A percentile compares a stretch with the other conserved stretches of the same genome.
Evolutionary conservation across 1,140 invertebrate species (phyloP).

Genomic region (Mesaphorura yosii): DNA sequence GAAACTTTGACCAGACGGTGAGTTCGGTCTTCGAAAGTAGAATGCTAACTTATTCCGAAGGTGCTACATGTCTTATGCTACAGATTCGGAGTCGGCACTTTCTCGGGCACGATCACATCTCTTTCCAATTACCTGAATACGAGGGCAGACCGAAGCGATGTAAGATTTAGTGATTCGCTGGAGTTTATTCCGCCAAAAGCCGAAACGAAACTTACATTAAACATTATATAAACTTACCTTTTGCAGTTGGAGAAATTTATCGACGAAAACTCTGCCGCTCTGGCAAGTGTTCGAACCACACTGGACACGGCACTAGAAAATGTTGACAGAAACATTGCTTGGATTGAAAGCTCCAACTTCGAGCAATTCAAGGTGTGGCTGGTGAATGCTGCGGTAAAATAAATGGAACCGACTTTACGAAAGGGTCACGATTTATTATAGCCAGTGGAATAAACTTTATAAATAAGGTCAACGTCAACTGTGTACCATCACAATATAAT

Average conservation of each 20-base stretch:
- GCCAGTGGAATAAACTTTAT: too few relatives aligned
- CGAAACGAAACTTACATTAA: not conserved
- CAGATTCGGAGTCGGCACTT: slow-evolving; percentile 10
- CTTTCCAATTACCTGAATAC: slow-evolving; percentile 8
- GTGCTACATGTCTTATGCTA: not conserved
- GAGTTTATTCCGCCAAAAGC: not conserved
- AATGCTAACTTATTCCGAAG: not conserved
- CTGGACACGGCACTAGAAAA: slow-evolving; percentile 7
- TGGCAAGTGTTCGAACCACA: not conserved
- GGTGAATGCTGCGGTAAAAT: too few relatives aligned
- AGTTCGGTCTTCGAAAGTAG: not conserved
- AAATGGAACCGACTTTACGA: too few relatives aligned
- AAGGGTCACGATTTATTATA: too few relatives aligned
- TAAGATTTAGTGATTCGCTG: slow-evolving; percentile 3
- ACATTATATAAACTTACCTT: not conserved
- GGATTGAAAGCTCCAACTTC: slow-evolving; percentile 7
- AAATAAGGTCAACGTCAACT: too few relatives aligned
- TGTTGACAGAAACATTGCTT: slow-evolving; percentile 12
- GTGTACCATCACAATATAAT: too few relatives aligned
- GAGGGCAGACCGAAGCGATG: slow-evolving; percentile 1
- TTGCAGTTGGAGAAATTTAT: slow-evolving; percentile 11
- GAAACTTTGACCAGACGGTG: slow-evolving; percentile 12
- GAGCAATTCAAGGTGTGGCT: too few relatives aligned
- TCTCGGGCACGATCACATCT: slow-evolving; percentile 7
- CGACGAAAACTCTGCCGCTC: not conserved